Evolutionary conservation across 2,113 vertebrate species (phyloP), one percentile per base, ranked within the genome.

Genomic region (Orcinus orca): DNA sequence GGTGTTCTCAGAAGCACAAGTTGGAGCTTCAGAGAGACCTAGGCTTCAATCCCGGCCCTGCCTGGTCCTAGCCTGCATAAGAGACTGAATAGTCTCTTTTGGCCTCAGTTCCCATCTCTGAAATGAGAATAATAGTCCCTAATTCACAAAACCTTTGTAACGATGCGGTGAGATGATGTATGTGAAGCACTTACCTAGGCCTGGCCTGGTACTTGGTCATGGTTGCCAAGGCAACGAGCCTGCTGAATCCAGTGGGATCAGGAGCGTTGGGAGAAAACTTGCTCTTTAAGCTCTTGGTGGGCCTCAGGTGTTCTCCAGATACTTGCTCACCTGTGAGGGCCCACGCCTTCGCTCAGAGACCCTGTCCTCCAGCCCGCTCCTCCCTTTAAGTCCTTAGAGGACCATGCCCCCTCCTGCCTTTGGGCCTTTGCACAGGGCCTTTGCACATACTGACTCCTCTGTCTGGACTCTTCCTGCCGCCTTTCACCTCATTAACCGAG

Each of bases 151-250:
- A 70, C 77, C 97, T 95, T 88, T 85, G 25, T 88, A 41, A 33
- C 3, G 21, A 62, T 58, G 77, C 20, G 4, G 25, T 12, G 41
- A 86, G 62, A 79, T 44, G 53, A 33, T 86, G 47, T 63, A 67
- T 7, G 10, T 8, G 41, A 63, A 86, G 74, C 38, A 18, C 58
- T 74, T 79, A 62, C 74, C 53, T 65, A 58, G 77, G 65, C 68
- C 63, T 93, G 95, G 85, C 60, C 68, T 93, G 95, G 82, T 74
- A 58, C 74, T 92, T 8, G 0, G 36, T 79, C 77, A 17, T 41
- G 63, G 96, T 94, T 95, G 81, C 93, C 94, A 97, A 83, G 96
- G 95, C 82, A 76, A 96, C 41, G 0, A 74, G 62, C 84, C 86
- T 93, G 79, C 89, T 79, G 67, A 71, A 95, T 91, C 50, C 74